Evolutionary conservation across 1,140 invertebrate species (phyloP), one percentile per base, ranked within the genome.

Genomic region (Nomia melanderi): DNA sequence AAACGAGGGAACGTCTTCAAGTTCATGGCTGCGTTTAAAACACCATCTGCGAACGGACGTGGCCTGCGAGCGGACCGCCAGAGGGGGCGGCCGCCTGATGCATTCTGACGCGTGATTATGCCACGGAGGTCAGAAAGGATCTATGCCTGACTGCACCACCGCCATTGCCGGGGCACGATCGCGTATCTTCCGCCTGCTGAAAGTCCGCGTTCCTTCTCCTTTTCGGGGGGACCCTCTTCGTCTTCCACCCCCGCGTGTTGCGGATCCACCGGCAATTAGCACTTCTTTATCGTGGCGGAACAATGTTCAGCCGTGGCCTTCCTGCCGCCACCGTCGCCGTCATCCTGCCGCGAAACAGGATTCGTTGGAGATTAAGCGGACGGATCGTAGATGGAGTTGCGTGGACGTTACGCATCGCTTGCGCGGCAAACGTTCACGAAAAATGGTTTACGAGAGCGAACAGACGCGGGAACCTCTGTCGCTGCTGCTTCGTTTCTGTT

Each of bases 51-150:
- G 67, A 83, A 67, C 81, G 77, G 77, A 83, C 75, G 70, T 60
- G 70, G 76, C 60, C 71, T 79, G 80, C 77, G 57, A 79, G 73
- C 74, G 60, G 62, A 33, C 44, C 66, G 71, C 47, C 47, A 67
- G 62, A 72, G 71, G 81, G 70, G 54, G 74, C 64, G 56, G 64
- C 53, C 53, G 77, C 56, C 81, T 75, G 82, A 80, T 84, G 81
- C 82, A 83, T 84, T 84, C 82, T 83, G 78, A 85, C 83, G 77
- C 83, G 82, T 85, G 83, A 84, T 84, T 83, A 83, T 84, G 78
- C 76, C 82, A 84, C 82, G 82, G 78, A 83, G 82, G 82, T 84
- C 82, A 83, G 81, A 80, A 71, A 84, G 82, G 82, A 84, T 83
- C 82, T 84, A 84, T 83, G 82, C 82, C 77, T 83, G 82, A 84